These are phyloP conservation scores for Gonatopus flavifemur DNA, from an alignment of 1,140 invertebrate genomes.

Conservation along the genomic window DNA sequence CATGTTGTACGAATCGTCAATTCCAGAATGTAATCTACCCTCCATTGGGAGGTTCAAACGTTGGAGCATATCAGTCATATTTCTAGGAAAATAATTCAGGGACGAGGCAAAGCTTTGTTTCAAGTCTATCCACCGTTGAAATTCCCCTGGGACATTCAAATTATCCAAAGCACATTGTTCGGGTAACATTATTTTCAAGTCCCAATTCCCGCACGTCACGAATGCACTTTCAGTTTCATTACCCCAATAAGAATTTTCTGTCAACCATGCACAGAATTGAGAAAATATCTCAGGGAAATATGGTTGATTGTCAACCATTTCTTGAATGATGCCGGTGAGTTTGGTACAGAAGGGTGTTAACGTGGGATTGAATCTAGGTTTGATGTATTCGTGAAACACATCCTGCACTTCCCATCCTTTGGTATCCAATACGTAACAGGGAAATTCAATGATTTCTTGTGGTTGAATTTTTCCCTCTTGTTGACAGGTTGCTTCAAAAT, in stretches of 20 bases:
- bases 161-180: slow-evolving; percentile 58
- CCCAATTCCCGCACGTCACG: slow-evolving; percentile 69
- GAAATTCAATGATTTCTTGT: slow-evolving; percentile 72
- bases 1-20: slow-evolving; percentile 49
- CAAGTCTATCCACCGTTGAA: slow-evolving; percentile 64
- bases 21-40: slow-evolving; percentile 50
- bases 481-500: slow-evolving; percentile 68
- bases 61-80: slow-evolving; percentile 42
- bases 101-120: slow-evolving; percentile 54
- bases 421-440: slow-evolving; percentile 63
- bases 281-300: slow-evolving; percentile 47
- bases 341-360: slow-evolving; percentile 64
- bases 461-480: slow-evolving; percentile 26
- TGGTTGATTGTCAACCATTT: slow-evolving; percentile 44
- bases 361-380: slow-evolving; percentile 57
- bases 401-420: slow-evolving; percentile 59
- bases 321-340: slow-evolving; percentile 58
- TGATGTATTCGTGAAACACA: slow-evolving; percentile 65
- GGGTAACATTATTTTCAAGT: slow-evolving; percentile 64
- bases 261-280: slow-evolving; percentile 48
- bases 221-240: slow-evolving; percentile 49
- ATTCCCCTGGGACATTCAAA: slow-evolving; percentile 56
- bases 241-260: slow-evolving; percentile 36
- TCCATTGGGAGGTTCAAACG: slow-evolving; percentile 30
- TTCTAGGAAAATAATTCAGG: slow-evolving; percentile 40